Conservation (phyloP, 37 sponge, comb jelly and placozoan genomes). For the Petrosia ficiformis region DNA sequence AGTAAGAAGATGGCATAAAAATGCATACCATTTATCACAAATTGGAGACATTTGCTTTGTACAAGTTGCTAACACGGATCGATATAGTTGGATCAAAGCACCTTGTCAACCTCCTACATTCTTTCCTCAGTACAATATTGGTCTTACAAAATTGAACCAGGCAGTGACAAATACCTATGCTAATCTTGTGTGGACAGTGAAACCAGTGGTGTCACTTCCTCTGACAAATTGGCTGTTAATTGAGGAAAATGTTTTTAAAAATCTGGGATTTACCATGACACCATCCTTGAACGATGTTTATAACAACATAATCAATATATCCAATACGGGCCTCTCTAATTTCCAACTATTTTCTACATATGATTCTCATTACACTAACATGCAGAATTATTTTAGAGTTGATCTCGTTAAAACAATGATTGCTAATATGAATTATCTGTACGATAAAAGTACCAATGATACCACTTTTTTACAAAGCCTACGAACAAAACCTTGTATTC, state of each 20-base stretch:
- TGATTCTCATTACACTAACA: not conserved
- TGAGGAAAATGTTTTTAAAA: not conserved
- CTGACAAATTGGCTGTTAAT: not conserved
- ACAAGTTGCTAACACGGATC: not conserved
- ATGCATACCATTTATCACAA: not conserved
- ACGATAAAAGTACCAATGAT: not conserved
- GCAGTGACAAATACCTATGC: not conserved
- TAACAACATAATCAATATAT: constrained; percentile 32
- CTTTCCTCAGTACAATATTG: not conserved
- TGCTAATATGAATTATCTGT: constrained; percentile 11
- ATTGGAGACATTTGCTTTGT: constrained; percentile 40
- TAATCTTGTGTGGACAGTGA: constrained; percentile 49
- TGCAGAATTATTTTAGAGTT: not conserved
- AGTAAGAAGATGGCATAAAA: not conserved
- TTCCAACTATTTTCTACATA: constrained; percentile 22
- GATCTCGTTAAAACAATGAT: constrained; percentile 4
- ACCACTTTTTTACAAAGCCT: not conserved
- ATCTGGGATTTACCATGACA: not conserved
- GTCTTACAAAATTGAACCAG: not conserved
- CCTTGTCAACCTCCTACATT: not conserved
- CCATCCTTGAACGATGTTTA: constrained; percentile 30
- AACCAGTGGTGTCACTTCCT: constrained; percentile 19
- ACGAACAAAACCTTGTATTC: constrained; percentile 24
- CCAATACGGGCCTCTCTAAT: constrained; percentile 7
- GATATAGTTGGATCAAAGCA: constrained; percentile 28